Evolutionary conservation across 1,140 invertebrate genomes (phyloP).

Genomic region (Magallana ariakensis): DNA sequence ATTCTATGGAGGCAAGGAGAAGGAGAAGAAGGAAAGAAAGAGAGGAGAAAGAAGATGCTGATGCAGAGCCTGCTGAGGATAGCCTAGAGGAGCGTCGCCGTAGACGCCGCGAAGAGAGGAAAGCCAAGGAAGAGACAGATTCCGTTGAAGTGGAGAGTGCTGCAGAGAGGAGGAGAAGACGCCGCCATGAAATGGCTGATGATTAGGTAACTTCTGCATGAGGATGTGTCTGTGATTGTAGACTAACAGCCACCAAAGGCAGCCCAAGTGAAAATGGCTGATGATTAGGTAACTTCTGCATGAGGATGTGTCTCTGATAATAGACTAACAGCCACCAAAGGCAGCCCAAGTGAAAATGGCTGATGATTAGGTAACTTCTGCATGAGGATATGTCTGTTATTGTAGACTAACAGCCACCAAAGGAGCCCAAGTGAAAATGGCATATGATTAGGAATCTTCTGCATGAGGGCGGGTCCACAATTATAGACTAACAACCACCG

Average conservation of each 20-base stretch:
- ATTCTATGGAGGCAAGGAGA: constrained; percentile 6
- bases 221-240: neutral
- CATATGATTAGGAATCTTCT: too few species aligned
- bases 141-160: constrained; percentile 5
- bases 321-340: neutral
- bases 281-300: neutral
- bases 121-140: neutral
- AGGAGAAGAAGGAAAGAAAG: constrained; percentile 10
- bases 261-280: neutral
- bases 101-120: constrained; percentile 16
- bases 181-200: constrained; percentile 16
- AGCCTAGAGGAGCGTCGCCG: neutral
- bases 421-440: too few species aligned
- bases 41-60: neutral
- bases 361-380: too few species aligned
- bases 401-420: too few species aligned
- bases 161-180: constrained; percentile 11
- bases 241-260: neutral
- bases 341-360: neutral
- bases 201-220: constrained; percentile 24
- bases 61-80: neutral
- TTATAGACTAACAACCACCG: too few species aligned
- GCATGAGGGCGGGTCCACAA: too few species aligned
- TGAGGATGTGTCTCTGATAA: neutral
- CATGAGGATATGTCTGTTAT: too few species aligned